Evolutionary conservation across 1,140 invertebrate species (phyloP), one percentile per base, ranked within the genome.

Genomic region (Cydia pomonella): DNA sequence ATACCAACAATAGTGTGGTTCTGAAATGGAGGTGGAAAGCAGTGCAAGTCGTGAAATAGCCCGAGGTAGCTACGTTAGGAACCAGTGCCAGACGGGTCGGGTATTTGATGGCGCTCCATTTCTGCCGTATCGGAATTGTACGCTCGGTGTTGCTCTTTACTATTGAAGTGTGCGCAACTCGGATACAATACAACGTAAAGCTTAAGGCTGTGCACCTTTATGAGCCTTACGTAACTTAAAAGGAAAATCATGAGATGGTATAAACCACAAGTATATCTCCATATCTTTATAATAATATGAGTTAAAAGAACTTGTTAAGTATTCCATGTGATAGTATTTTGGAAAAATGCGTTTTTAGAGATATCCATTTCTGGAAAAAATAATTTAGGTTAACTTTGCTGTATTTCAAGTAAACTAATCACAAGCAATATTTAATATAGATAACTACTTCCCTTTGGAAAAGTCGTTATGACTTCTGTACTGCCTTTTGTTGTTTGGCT

Each of bases 11-110:
- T 38, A 18, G 29, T n/a, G n/a, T 29, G 18, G 29, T 29, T 29
- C 25, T 38, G 64, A 18, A 69, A 69, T 38, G 18, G 27, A 33
- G 16, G 64, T 33, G 25, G 25, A 21, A 69, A 69, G 64, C 64
- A 33, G 29, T 18, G 64, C 25, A 66, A 69, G 27, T 38, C 16
- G 27, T 38, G 64, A 69, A 69, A 69, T 38, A 69, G 64, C 64
- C 64, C n/a, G 64, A 16, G 64, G 64, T 69, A 63, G 12, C 21
- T 18, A 33, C 27, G 53, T 23, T 59, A 59, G 53, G 53, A 59
- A 23, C 53, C 53, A 23, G 53, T 59, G 29, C 27, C 64, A 69
- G 18, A n/a, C n/a, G n/a, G n/a, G n/a, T 16, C 64, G 29, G 27
- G 64, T 33, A 18, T 69, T 69, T 69, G 27, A 69, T 33, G 64